These are phyloP conservation scores for Ianthella basta DNA, from an alignment of 37 sponge, comb jelly and placozoan species.

Conservation along the genomic window DNA sequence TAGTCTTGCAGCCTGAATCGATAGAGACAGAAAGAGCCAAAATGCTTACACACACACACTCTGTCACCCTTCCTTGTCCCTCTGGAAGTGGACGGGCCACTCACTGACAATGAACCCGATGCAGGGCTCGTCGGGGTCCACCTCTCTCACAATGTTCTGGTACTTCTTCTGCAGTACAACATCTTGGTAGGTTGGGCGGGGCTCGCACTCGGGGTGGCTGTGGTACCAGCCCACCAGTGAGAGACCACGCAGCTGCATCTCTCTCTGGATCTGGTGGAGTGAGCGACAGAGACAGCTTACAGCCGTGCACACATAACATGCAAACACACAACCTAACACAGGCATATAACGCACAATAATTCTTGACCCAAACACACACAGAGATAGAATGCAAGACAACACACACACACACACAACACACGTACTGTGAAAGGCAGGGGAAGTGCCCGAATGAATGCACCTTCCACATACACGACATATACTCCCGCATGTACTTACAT, in stretches of 20 bases:
- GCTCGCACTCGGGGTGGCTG: slow-evolving; percentile 81
- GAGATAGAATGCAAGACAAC: no score
- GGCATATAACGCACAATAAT: no score
- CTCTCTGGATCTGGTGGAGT: slow-evolving; percentile 48
- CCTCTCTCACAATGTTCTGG: slow-evolving; percentile 59
- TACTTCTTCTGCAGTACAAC: slow-evolving; percentile 74
- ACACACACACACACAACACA: no score
- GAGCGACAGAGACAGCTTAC: background rate
- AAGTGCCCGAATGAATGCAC: no score
- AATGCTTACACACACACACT: background rate
- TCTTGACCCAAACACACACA: no score
- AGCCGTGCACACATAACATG: background rate
- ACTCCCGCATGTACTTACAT: background rate
- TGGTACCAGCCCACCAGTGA: slow-evolving; percentile 91
- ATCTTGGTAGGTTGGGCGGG: slow-evolving; percentile 83
- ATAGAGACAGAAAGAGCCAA: background rate
- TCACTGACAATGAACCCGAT: slow-evolving; percentile 79
- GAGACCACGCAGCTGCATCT: slow-evolving; percentile 52
- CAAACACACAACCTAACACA: background rate
- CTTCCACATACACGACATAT: background rate
- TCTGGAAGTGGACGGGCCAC: background rate
- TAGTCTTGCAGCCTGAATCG: background rate
- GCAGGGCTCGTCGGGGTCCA: slow-evolving; percentile 69
- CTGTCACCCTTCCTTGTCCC: no score
- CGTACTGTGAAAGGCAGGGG: no score